phyloP scores from a whole-genome alignment of 1,140 invertebrate genomes.

The Drosophila asahinai region DNA sequence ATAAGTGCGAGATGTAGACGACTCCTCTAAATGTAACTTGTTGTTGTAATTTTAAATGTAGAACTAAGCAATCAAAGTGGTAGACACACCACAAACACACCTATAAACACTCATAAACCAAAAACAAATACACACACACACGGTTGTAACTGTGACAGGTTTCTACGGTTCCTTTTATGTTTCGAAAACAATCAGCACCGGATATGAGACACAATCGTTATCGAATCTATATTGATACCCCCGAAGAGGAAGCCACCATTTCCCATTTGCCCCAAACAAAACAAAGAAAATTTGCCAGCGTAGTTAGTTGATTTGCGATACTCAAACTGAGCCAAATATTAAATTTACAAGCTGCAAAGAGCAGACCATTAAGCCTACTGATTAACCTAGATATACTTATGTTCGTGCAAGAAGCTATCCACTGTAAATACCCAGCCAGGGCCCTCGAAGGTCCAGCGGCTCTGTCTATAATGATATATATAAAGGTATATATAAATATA shows the following conservation, averaged over 20 bases:
- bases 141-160: slow-evolving; percentile 77
- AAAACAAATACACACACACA: slow-evolving; percentile 27
- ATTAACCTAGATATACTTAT: slow-evolving; percentile 45
- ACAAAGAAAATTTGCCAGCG: slow-evolving; percentile 47
- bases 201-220: slow-evolving; percentile 61
- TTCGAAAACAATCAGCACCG: slow-evolving; percentile 63
- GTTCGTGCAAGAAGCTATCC: slow-evolving; percentile 52
- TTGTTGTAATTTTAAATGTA: slow-evolving; percentile 79
- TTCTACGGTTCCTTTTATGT: slow-evolving; percentile 76
- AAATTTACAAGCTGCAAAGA: slow-evolving; percentile 48
- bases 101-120: slow-evolving; percentile 26
- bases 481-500: slow-evolving; percentile 52
- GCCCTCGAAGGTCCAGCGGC: slow-evolving; percentile 11
- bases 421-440: slow-evolving; percentile 51
- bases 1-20: slow-evolving; percentile 54
- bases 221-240: slow-evolving; percentile 51
- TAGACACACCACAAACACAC: slow-evolving; percentile 22
- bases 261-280: slow-evolving; percentile 2
- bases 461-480: slow-evolving; percentile 47
- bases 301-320: slow-evolving; percentile 70
- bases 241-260: slow-evolving; percentile 7
- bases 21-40: slow-evolving; percentile 77
- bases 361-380: slow-evolving; percentile 52
- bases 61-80: slow-evolving; percentile 67
- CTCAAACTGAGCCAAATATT: slow-evolving; percentile 81